These are phyloP conservation scores for Lasioglossum vierecki DNA, from an alignment of 2,888 invertebrate species.

Conservation along the genomic window DNA sequence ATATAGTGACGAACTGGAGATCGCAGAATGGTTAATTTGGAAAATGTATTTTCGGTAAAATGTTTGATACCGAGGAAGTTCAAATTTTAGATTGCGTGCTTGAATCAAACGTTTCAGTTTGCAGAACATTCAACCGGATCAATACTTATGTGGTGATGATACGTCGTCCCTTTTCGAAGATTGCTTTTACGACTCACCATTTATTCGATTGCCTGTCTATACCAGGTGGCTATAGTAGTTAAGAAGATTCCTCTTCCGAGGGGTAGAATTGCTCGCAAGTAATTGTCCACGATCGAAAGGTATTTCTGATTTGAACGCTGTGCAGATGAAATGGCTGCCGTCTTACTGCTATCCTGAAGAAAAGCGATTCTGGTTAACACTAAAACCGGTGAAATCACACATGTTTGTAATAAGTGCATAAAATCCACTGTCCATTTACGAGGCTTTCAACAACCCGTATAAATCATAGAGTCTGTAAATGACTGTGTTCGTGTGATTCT, in stretches of 20 bases:
- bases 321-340: background rate
- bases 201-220: conserved; percentile 32
- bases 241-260: conserved; percentile 26
- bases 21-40: background rate
- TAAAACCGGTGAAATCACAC: background rate
- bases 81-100: background rate
- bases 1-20: background rate
- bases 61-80: background rate
- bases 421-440: no score
- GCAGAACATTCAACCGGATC: conserved; percentile 25
- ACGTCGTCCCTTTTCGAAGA: conserved; percentile 31
- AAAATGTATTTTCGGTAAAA: background rate
- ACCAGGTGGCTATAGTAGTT: conserved; percentile 25
- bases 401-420: no score
- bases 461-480: no score
- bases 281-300: conserved; percentile 8
- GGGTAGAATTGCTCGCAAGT: conserved; percentile 10
- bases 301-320: background rate
- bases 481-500: background rate
- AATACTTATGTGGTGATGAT: conserved; percentile 35
- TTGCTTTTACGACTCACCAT: conserved; percentile 33
- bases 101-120: background rate
- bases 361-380: background rate
- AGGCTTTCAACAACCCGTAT: background rate
- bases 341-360: background rate